Evolutionary conservation across 1,140 invertebrate species (phyloP), one percentile per base, ranked within the genome.

Genomic region (Neodiprion fabricii): DNA sequence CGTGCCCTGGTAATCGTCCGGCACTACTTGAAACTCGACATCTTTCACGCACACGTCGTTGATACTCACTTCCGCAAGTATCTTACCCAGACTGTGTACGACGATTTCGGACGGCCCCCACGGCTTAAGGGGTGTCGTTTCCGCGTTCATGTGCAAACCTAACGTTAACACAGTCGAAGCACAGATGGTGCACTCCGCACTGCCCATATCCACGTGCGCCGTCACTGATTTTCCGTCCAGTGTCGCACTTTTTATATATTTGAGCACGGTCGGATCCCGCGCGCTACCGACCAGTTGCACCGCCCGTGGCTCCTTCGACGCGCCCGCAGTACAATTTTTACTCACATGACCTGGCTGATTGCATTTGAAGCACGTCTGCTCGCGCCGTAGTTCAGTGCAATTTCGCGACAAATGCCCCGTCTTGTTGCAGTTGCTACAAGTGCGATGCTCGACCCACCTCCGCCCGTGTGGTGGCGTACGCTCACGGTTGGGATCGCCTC

Each of bases 381-480:
- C 17, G 17, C 17, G 17, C 17, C 17, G 17, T n/a, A 28, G 49
- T 10, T 74, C 23, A 5, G 49, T 1, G 61, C 67, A 74, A 74
- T 74, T 17, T 12, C 21, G 48, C 1, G 70, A 68, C 65, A 69
- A 66, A 69, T 72, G 74, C 0, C 75, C 74, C 12, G 70, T 11
- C 9, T 72, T 3, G 17, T 21, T 21, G 17, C 17, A 21, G 17
- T 21, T 21, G 17, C 17, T 21, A 21, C 17, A 21, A 21, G 17
- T 21, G 17, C 17, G 17, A 21, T 21, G 17, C 17, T 21, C 17
- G 17, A 21, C 17, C 17, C 17, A 21, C 17, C 17, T 21, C 17
- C 17, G 17, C 17, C 17, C 17, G 17, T 21, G 17, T 21, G 17
- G 17, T 21, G 17, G 17, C 17, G 17, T 21, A 21, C 17, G 17